Evolutionary conservation across 2,797 vertebrate genomes (phyloP).

Genomic region (Alcedo quadribrachys): DNA sequence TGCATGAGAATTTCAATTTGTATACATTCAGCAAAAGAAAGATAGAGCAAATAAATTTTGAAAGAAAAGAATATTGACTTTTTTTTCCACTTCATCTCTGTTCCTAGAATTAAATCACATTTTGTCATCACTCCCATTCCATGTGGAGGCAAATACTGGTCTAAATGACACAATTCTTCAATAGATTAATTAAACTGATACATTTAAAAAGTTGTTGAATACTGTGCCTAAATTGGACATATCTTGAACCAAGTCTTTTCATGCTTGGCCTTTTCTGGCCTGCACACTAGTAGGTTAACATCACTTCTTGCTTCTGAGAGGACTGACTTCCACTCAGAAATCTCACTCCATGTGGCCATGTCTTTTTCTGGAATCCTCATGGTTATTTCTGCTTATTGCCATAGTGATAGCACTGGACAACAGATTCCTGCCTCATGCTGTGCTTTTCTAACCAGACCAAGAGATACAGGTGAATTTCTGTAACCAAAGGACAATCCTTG

Average conservation of each 20-base stretch:
- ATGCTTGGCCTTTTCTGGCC: neutral
- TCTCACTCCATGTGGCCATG: neutral
- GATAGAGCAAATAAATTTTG: neutral
- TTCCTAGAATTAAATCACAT: neutral
- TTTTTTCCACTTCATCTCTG: neutral
- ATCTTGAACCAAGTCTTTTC: neutral
- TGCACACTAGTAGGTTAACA: neutral
- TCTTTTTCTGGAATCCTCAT: neutral
- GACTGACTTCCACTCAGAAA: neutral
- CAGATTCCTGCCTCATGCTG: neutral
- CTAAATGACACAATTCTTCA: neutral
- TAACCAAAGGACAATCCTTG: neutral
- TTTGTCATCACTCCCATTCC: neutral
- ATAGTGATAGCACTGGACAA: neutral
- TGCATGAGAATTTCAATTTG: neutral
- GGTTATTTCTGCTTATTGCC: neutral
- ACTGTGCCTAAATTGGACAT: neutral
- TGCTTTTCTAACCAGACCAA: neutral
- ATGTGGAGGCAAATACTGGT: neutral
- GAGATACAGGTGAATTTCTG: neutral
- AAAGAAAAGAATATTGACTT: neutral
- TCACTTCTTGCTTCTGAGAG: neutral
- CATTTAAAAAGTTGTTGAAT: neutral
- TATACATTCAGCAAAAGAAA: neutral
- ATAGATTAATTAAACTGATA: neutral